These are phyloP conservation scores for Cardiocondyla obscurior DNA, from an alignment of 1,140 invertebrate genomes.

Conservation along the genomic window DNA sequence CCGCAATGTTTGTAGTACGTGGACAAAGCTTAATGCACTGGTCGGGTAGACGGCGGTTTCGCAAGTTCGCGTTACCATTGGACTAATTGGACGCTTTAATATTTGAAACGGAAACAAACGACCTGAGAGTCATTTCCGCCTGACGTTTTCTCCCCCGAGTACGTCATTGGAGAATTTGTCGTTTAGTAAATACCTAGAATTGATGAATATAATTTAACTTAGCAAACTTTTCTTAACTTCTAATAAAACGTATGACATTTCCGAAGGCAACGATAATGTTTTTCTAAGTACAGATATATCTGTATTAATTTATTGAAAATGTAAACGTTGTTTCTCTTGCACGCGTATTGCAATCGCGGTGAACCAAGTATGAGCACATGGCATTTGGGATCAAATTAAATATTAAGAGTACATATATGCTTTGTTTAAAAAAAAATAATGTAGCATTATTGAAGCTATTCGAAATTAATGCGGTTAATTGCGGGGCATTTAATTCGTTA, in stretches of 20 bases:
- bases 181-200: not conserved
- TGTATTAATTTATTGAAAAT: not conserved
- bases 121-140: constrained; percentile 7
- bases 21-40: constrained; percentile 53
- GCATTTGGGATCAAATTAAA: not conserved
- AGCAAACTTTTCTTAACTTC: not conserved
- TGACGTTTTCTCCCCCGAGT: constrained; percentile 8
- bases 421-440: not conserved
- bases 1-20: constrained; percentile 25
- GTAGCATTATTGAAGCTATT: not conserved
- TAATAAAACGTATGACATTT: not conserved
- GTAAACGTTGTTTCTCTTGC: not conserved
- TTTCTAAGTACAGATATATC: not conserved
- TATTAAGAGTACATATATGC: not conserved
- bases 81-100: constrained; percentile 53
- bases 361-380: not conserved
- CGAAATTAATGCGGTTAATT: constrained; percentile 1
- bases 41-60: constrained; percentile 2
- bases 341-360: not conserved
- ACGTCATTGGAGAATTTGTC: constrained; percentile 6
- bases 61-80: constrained; percentile 44
- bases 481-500: constrained; percentile 10
- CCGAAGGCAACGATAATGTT: not conserved
- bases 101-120: constrained; percentile 47
- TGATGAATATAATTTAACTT: not conserved